Conservation (phyloP, 2,113 vertebrate genomes). For the Xenopus borealis region DNA sequence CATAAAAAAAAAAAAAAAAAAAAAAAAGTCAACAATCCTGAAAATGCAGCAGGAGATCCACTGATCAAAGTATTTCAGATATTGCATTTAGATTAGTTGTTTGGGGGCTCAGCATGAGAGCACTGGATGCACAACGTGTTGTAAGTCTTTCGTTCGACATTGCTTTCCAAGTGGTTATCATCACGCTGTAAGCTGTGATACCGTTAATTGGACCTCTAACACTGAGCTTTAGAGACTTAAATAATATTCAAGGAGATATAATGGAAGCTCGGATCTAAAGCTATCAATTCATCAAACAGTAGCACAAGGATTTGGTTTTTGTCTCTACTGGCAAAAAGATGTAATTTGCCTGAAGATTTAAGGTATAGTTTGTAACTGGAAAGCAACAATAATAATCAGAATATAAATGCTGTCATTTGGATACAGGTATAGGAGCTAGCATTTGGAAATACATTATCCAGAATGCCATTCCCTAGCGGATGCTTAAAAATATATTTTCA, state of each 20-base stretch:
- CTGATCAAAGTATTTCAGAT: conserved; percentile 1
- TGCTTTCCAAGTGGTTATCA: not conserved
- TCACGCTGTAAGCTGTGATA: conserved; percentile 7
- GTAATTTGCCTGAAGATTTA: too few relatives aligned
- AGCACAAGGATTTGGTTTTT: too few relatives aligned
- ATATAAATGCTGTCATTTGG: too few relatives aligned
- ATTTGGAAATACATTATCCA: too few relatives aligned
- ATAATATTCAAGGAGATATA: conserved; percentile 19
- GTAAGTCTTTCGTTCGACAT: not conserved
- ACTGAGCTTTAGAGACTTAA: not conserved
- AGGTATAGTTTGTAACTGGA: too few relatives aligned
- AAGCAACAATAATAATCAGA: too few relatives aligned
- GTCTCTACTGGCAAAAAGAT: too few relatives aligned
- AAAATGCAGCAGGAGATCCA: not conserved
- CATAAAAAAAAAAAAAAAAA: not conserved
- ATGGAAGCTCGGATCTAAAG: conserved; percentile 3
- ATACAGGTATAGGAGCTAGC: too few relatives aligned
- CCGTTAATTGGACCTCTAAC: not conserved
- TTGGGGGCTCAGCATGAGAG: not conserved
- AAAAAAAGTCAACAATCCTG: not conserved
- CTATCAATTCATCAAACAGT: not conserved
- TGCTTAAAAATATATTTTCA: too few relatives aligned
- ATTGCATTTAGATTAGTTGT: conserved; percentile 24
- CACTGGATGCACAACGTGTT: not conserved
- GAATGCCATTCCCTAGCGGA: too few relatives aligned